Percentiles rank a stretch among this genome's conserved stretches.
Evolutionary conservation across 2,888 invertebrate species (phyloP).

Genomic region (Drosophila tanythrix): DNA sequence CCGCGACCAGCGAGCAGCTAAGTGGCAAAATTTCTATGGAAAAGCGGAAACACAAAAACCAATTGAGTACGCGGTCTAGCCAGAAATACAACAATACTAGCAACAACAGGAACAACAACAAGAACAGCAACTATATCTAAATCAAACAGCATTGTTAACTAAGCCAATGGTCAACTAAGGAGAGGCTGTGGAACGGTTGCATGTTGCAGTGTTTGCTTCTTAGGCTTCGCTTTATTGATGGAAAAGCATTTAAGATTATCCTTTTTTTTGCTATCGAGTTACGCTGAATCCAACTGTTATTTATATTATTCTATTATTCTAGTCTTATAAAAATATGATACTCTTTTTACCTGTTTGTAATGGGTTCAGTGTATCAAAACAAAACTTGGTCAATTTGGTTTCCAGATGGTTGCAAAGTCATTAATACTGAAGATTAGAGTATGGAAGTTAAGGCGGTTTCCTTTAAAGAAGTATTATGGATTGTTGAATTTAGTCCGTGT

Average conservation of each 20-base stretch:
- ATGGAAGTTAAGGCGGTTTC: neutral
- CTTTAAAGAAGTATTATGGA: neutral
- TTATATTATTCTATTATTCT: neutral
- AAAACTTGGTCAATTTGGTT: neutral
- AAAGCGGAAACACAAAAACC: conserved; percentile 67
- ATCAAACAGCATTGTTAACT: conserved; percentile 28
- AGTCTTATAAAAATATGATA: neutral
- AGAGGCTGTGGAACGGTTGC: neutral
- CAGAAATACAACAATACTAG: conserved; percentile 19
- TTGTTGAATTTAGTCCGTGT: neutral
- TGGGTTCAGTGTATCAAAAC: neutral
- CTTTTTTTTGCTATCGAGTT: neutral
- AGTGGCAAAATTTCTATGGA: conserved; percentile 75
- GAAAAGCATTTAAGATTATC: neutral
- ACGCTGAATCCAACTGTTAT: neutral
- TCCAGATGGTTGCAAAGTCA: neutral
- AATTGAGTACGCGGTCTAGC: conserved; percentile 50
- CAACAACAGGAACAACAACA: neutral
- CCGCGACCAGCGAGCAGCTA: conserved; percentile 27
- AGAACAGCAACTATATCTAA: neutral
- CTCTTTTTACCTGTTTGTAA: neutral
- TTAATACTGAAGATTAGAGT: neutral
- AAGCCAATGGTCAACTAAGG: conserved; percentile 54
- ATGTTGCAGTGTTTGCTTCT: neutral
- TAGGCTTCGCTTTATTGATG: neutral